Evolutionary conservation across 2,888 invertebrate species (phyloP).

Genomic region (Agrotis ipsilon): DNA sequence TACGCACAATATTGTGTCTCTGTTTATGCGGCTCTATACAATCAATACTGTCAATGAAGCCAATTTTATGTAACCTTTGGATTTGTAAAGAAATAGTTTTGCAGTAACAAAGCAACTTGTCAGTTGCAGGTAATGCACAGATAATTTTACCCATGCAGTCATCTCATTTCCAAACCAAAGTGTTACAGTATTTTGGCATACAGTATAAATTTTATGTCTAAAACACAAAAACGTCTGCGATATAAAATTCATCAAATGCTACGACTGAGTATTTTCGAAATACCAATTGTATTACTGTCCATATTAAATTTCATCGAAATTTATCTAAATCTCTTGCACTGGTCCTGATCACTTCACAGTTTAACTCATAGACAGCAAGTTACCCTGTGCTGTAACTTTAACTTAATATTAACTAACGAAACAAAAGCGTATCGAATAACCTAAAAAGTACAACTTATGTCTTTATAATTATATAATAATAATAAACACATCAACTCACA

Average conservation of each 20-base stretch:
- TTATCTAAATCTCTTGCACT: slow-evolving; percentile 63
- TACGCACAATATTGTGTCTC: slow-evolving; percentile 40
- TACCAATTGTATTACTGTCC: slow-evolving; percentile 51
- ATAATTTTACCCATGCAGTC: slow-evolving; percentile 8
- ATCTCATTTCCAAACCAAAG: slow-evolving; percentile 8
- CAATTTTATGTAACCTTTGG: slow-evolving; percentile 30
- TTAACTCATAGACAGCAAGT: slow-evolving; percentile 65
- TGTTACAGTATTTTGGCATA: slow-evolving; percentile 36
- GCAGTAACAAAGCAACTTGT: slow-evolving; percentile 11
- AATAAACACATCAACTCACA: slow-evolving; percentile 73
- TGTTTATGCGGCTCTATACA: slow-evolving; percentile 49
- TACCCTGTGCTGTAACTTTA: slow-evolving; percentile 75
- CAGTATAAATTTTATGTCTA: slow-evolving; percentile 24
- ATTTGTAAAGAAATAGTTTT: slow-evolving; percentile 5
- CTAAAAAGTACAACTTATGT: slow-evolving; percentile 75
- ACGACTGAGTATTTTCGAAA: slow-evolving; percentile 66
- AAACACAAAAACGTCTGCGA: slow-evolving; percentile 30
- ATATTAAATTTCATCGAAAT: slow-evolving; percentile 38
- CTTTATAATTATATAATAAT: slow-evolving; percentile 68
- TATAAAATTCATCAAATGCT: slow-evolving; percentile 58
- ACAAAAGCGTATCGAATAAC: slow-evolving; percentile 75
- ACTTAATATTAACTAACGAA: slow-evolving; percentile 66
- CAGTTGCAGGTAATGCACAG: not conserved
- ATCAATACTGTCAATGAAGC: slow-evolving; percentile 19
- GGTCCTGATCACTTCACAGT: slow-evolving; percentile 66